These are phyloP conservation scores for Drosophila pallidifrons DNA, from an alignment of 1,140 invertebrate genomes.

Conservation along the genomic window DNA sequence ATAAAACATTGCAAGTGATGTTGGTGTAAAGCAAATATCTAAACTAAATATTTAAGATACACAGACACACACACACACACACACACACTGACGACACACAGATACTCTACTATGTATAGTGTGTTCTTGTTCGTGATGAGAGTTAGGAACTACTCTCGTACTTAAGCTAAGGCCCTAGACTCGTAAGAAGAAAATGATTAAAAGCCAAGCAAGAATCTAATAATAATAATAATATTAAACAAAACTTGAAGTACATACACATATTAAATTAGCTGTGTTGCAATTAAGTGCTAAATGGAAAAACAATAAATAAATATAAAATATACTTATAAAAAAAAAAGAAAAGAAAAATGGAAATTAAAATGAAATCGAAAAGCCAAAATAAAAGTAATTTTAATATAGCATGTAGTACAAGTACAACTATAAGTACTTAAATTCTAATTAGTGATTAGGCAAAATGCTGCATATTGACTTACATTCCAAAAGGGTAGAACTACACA, in stretches of 20 bases:
- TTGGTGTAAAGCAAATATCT: slow-evolving; percentile 63
- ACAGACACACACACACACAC: slow-evolving; percentile 7
- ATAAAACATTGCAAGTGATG: slow-evolving; percentile 34
- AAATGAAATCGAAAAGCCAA: slow-evolving; percentile 12
- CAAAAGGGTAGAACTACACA: slow-evolving; percentile 15
- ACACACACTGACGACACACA: slow-evolving; percentile 7
- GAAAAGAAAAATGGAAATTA: neutral
- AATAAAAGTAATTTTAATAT: slow-evolving; percentile 36
- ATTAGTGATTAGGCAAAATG: slow-evolving; percentile 27
- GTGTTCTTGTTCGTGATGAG: slow-evolving; percentile 47
- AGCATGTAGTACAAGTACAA: slow-evolving; percentile 21
- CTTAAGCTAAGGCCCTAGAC: slow-evolving; percentile 23
- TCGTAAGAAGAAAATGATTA: slow-evolving; percentile 7
- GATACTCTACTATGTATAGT: slow-evolving; percentile 30
- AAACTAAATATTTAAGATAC: slow-evolving; percentile 54
- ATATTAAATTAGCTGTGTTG: slow-evolving; percentile 45
- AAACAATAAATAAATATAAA: slow-evolving; percentile 38
- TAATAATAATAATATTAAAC: slow-evolving; percentile 8
- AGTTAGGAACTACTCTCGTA: slow-evolving; percentile 27
- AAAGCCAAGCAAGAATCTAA: neutral
- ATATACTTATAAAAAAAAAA: slow-evolving; percentile 24
- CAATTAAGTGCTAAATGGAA: slow-evolving; percentile 47
- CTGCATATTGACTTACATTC: slow-evolving; percentile 22
- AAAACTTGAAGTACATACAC: slow-evolving; percentile 29
- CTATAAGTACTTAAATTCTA: slow-evolving; percentile 31